A percentile compares a stretch with the other conserved stretches of the same genome.
phyloP scores from a whole-genome alignment of 2,888 invertebrate genomes.

The Electrophaes corylata region DNA sequence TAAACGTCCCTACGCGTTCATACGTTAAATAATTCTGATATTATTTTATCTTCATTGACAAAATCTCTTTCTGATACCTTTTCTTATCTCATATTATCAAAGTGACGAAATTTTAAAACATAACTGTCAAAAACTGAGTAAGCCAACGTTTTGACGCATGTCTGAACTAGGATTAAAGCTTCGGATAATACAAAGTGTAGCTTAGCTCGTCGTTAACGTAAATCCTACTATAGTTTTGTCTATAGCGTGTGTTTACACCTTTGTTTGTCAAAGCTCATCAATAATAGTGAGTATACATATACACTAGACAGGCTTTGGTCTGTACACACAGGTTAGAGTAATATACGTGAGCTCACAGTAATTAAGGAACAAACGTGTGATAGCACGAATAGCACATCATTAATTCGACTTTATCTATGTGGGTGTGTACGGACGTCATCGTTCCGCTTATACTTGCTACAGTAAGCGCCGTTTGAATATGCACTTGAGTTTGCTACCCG shows the following conservation, averaged over 20 bases:
- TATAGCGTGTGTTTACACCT: no score
- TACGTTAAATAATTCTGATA: no score
- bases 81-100: no score
- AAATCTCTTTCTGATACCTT: no score
- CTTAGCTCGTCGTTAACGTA: background rate
- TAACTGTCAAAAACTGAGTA: no score
- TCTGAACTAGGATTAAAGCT: background rate
- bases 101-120: no score
- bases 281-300: background rate
- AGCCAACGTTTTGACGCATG: no score
- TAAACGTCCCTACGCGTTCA: no score
- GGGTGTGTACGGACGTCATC: constrained; percentile 66
- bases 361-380: constrained; percentile 38
- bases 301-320: background rate
- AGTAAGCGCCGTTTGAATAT: constrained; percentile 28
- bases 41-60: no score
- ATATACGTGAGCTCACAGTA: constrained; percentile 17
- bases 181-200: background rate
- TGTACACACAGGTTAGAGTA: constrained; percentile 2
- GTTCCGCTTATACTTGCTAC: constrained; percentile 32
- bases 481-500: background rate
- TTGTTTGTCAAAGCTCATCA: background rate
- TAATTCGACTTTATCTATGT: constrained; percentile 56
- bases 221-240: background rate
- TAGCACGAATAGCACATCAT: constrained; percentile 42